Percentiles rank a stretch among this genome's conserved stretches.
Conservation (phyloP, 53 echinoderm and acorn worm species). For the Crossaster papposus region DNA sequence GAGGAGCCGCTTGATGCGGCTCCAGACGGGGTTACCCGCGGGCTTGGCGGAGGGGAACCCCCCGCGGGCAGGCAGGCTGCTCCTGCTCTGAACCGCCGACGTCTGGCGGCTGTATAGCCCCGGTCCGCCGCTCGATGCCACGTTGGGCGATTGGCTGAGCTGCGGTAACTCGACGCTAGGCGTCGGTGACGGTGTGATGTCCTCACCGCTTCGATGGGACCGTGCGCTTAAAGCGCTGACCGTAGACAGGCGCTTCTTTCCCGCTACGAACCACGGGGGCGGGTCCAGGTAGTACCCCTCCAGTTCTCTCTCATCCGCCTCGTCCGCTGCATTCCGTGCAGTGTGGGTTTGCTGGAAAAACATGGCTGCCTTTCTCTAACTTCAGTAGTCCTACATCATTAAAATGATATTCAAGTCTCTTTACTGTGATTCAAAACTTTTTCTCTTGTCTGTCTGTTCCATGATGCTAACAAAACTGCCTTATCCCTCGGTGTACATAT, state of each 20-base stretch:
- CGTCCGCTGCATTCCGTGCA: constrained; percentile 37
- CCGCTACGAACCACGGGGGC: constrained; percentile 22
- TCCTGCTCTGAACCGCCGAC: neutral
- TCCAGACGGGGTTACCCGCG: constrained; percentile 37
- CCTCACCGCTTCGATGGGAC: neutral
- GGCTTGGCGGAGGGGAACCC: neutral
- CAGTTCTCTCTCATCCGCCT: constrained; percentile 29
- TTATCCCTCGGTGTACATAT: no score
- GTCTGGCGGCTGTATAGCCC: constrained; percentile 20
- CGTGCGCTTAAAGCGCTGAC: constrained; percentile 26
- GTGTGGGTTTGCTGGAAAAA: constrained; percentile 55
- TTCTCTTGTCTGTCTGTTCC: neutral
- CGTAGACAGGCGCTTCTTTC: constrained; percentile 37
- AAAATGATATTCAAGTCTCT: neutral
- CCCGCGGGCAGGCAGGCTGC: neutral
- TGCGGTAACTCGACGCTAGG: neutral
- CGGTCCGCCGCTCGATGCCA: neutral
- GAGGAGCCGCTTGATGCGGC: constrained; percentile 57
- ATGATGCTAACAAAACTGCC: no score
- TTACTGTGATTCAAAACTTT: neutral
- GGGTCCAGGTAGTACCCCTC: constrained; percentile 28
- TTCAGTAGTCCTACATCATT: neutral
- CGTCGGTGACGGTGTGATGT: constrained; percentile 5
- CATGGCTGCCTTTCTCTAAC: constrained; percentile 16
- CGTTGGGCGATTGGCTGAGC: neutral